These are phyloP conservation scores for Spheniscus humboldti DNA, from an alignment of 2,797 vertebrate genomes.

Conservation along the genomic window DNA sequence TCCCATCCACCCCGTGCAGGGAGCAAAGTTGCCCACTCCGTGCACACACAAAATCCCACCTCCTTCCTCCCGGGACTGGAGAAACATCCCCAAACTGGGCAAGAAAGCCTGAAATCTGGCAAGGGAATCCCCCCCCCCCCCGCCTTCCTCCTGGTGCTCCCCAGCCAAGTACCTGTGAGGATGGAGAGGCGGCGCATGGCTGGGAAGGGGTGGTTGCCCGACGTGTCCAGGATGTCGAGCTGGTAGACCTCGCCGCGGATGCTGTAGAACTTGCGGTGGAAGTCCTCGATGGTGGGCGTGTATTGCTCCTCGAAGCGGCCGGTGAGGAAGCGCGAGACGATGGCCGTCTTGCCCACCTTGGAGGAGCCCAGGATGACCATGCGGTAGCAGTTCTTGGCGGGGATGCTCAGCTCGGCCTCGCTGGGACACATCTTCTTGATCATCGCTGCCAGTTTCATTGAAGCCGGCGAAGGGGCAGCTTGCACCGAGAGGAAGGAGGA, in stretches of 20 bases:
- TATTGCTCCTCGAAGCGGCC: constrained; percentile 95
- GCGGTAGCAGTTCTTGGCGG: constrained; percentile 94
- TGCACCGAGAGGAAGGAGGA: background rate
- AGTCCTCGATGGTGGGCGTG: constrained; percentile 97
- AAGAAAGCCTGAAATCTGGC: background rate
- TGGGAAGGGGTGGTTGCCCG: constrained; percentile 94
- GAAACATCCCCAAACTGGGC: background rate
- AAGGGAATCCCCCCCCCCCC: background rate
- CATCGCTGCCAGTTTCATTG: constrained; percentile 82
- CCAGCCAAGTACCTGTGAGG: constrained; percentile 84
- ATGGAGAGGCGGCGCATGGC: constrained; percentile 97
- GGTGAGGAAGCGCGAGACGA: constrained; percentile 93
- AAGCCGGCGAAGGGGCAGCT: background rate
- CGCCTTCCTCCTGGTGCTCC: background rate
- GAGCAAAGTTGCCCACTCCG: background rate
- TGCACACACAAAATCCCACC: background rate
- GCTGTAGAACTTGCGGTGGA: constrained; percentile 98
- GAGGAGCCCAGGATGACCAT: constrained; percentile 98
- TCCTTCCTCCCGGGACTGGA: background rate
- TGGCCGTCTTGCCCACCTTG: constrained; percentile 96
- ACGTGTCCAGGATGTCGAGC: constrained; percentile 95
- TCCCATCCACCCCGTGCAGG: background rate
- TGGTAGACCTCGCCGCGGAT: constrained; percentile 95
- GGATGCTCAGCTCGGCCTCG: constrained; percentile 88
- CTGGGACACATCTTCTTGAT: constrained; percentile 94